Base-by-base conservation (phyloP, 2,797 vertebrate genomes). In the Anas capensis region DNA sequence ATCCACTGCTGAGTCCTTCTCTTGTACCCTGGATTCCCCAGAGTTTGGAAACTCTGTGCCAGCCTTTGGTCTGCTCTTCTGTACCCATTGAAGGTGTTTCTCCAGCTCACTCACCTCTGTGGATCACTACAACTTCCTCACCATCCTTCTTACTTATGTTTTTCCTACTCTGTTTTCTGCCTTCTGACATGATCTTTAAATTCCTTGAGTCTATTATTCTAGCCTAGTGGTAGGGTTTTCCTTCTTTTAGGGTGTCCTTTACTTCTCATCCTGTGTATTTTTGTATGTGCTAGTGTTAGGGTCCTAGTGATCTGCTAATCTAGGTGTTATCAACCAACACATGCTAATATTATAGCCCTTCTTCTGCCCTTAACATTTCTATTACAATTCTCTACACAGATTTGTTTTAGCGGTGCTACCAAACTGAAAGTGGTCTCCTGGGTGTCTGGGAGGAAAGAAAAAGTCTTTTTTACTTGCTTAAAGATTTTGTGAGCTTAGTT, bases 221-320 rank as follows among this genome's bases (percentile, higher is more conserved):
- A 75, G 16, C 8, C 14, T 49, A 48, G 21, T 62, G 49, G 23
- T 33, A 57, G 27, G 9, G 11, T 9, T 13, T 70, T 75, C 19
- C 19, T 88, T 86, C 42, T 71, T 81, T 58, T 58, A 66, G 42
- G 14, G 5, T 86, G 33, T 58, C 14, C n/a, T 33, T 48, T 46
- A 24, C n/a, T 66, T 36, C 10, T 17, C 19, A 58, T 0, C 0
- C 14, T 15, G 3, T 33, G 6, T 56, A 49, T 42, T 17, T 23
- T 68, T 78, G n/a, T 44, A 23, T 4, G 2, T n/a, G 23, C 19
- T 29, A 4, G 17, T 61, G 24, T 10, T 42, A 33, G 3, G 4
- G 8, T 78, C 16, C 24, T 21, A 61, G 8, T 36, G 21, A 58
- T 14, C 21, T 15, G 11, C 15, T 36, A 48, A 44, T 44, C 17